phyloP scores from a whole-genome alignment of 2,113 vertebrate genomes.

The Halcyon senegalensis region DNA sequence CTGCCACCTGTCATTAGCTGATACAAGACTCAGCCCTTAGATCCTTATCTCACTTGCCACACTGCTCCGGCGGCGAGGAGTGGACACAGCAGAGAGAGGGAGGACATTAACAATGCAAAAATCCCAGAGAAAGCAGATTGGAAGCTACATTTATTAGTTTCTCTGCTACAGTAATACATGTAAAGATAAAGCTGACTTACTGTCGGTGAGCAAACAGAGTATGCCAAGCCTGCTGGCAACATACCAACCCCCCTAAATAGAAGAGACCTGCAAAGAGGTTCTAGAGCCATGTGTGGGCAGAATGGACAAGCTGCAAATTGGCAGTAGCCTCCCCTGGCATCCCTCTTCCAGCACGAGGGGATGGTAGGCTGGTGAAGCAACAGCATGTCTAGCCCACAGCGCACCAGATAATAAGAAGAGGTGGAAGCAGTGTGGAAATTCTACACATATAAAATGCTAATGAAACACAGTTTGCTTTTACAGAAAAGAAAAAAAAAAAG shows the following conservation, averaged over 20 bases:
- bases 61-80: not conserved
- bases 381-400: not conserved
- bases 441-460: not conserved
- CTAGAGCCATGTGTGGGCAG: not conserved
- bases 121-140: not conserved
- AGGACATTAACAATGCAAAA: not conserved
- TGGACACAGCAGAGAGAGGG: rapidly evolving
- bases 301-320: not conserved
- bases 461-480: not conserved
- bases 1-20: not conserved
- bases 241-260: not conserved
- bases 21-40: rapidly evolving
- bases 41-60: not conserved
- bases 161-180: not conserved
- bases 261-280: not conserved
- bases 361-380: not conserved
- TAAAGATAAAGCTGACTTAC: not conserved
- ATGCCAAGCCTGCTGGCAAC: not conserved
- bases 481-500: not conserved
- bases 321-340: not conserved
- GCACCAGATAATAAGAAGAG: not conserved
- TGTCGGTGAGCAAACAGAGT: not conserved
- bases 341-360: not conserved
- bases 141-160: not conserved
- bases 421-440: not conserved